These are phyloP conservation scores for Gorsachius goisagi DNA, from an alignment of 2,113 vertebrate species.

Conservation along the genomic window DNA sequence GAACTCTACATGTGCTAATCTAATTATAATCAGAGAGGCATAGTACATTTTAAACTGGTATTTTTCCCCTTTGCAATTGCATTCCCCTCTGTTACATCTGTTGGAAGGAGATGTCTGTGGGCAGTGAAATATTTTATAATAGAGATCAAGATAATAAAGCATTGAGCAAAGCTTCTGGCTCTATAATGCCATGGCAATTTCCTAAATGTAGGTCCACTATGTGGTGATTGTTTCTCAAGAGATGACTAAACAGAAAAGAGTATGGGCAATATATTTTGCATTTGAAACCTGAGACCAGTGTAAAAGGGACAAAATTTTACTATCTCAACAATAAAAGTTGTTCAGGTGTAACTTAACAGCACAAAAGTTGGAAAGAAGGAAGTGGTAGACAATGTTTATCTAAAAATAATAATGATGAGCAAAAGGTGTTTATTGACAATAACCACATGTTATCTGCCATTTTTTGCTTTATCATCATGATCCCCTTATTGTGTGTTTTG, in stretches of 20 bases:
- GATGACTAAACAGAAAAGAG: background rate
- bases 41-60: constrained; percentile 10
- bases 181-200: background rate
- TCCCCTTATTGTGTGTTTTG: background rate
- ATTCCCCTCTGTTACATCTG: constrained; percentile 5
- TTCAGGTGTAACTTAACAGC: background rate
- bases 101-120: background rate
- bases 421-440: background rate
- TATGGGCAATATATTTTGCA: background rate
- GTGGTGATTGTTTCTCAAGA: background rate
- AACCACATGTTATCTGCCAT: background rate
- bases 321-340: background rate
- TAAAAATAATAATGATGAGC: background rate
- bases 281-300: background rate
- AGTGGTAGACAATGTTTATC: background rate
- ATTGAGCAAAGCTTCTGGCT: background rate
- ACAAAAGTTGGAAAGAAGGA: background rate
- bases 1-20: constrained; percentile 26
- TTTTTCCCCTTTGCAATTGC: background rate
- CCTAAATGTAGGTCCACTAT: background rate
- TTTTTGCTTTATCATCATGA: background rate
- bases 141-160: background rate
- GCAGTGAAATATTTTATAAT: background rate
- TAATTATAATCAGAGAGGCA: constrained; percentile 67
- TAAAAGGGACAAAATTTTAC: rapidly evolving